phyloP scores from a whole-genome alignment of 2,797 vertebrate genomes.

The Nasua narica region DNA sequence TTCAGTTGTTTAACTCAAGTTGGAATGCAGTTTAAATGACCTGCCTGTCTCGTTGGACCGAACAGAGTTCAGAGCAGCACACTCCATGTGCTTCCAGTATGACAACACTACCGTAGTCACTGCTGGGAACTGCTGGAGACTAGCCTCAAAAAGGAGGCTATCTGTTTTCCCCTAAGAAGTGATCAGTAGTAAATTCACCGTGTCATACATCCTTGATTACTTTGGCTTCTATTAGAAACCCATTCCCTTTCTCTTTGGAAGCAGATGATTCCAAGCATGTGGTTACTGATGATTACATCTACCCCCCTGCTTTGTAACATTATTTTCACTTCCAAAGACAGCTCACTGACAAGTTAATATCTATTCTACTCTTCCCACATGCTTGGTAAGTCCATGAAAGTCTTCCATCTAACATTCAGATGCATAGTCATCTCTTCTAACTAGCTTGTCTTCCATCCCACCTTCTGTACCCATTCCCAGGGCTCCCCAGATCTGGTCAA shows the following conservation, averaged over 20 bases:
- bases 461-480: neutral
- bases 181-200: neutral
- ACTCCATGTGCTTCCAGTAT: neutral
- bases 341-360: neutral
- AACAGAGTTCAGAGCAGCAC: neutral
- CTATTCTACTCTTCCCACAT: neutral
- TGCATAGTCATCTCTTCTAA: neutral
- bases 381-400: neutral
- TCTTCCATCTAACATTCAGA: neutral
- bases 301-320: neutral
- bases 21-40: neutral
- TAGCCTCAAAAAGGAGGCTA: neutral
- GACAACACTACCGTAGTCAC: too few species aligned
- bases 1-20: slow-evolving; percentile 13
- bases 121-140: neutral
- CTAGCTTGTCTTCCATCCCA: neutral
- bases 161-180: neutral
- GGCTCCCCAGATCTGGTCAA: neutral
- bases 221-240: neutral
- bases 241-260: neutral
- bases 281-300: neutral
- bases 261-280: neutral
- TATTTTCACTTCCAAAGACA: neutral
- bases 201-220: neutral
- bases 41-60: neutral